Evolutionary conservation across 2,113 vertebrate species (phyloP), one percentile per base, ranked within the genome.

Genomic region (Phyllostomus discolor): DNA sequence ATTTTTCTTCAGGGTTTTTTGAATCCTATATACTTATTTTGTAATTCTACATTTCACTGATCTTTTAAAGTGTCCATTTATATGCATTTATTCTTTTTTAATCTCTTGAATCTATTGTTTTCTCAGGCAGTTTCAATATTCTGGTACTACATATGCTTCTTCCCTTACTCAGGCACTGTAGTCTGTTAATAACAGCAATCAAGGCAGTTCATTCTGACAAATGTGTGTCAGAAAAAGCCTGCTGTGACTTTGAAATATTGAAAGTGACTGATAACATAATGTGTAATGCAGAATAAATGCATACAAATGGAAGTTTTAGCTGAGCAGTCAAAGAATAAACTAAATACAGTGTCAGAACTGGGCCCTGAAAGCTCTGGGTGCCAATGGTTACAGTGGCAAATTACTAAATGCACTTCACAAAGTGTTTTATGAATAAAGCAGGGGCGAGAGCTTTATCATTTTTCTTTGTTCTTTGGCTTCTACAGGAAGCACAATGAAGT

Each of bases 231-330:
- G 97, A 98, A 98, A 97, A 97, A 94, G 97, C 97, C 97, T 98
- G 97, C 98, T 98, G 98, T 98, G 98, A 98, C 98, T 98, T 98
- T 98, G 98, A 98, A 98, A 98, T 98, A 98, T 98, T 98, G 97
- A 90, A 98, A 98, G 97, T 98, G 98, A 98, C 98, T 98, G 98
- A 98, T 98, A 99, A 98, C 98, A 98, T 98, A 98, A 99, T 96
- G 97, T 97, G 97, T 90, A 96, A 98, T 98, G 97, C 97, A 97
- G 98, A 98, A 98, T 98, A 98, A 99, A 98, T 98, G 98, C 98
- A 99, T 98, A 98, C 97, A 98, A 98, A 98, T 98, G 97, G 97
- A 97, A 97, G 97, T 97, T 98, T 98, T 96, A 98, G 97, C 98
- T 98, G 97, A 98, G 97, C 97, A 98, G 95, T 97, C 96, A 84